A percentile compares a stretch with the other conserved stretches of the same genome.
phyloP scores from a whole-genome alignment of 2,113 vertebrate genomes.

The Brachionichthys hirsutus region DNA sequence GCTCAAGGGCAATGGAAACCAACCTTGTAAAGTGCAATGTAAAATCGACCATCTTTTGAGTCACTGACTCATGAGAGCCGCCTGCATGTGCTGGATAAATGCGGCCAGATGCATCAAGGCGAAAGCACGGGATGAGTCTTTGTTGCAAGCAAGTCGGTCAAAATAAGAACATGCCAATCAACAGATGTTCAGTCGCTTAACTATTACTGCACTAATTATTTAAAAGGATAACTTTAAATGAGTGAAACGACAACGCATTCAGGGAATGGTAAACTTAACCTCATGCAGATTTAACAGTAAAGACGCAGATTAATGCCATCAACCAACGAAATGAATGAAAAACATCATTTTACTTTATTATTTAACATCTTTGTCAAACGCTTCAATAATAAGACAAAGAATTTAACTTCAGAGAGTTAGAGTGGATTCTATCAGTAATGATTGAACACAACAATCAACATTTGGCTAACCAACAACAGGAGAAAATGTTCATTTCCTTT shows the following conservation, averaged over 20 bases:
- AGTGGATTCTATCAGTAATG: no score
- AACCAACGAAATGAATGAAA: no score
- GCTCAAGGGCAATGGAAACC: constrained; percentile 77
- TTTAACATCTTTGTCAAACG: no score
- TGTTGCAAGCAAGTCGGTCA: background rate
- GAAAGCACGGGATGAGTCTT: background rate
- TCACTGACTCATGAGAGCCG: background rate
- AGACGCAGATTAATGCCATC: no score
- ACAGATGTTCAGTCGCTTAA: background rate
- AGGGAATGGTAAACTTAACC: no score
- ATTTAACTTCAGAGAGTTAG: no score
- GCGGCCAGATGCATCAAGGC: background rate
- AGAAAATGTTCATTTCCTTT: background rate
- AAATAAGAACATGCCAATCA: background rate
- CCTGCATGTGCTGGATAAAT: background rate
- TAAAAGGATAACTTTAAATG: background rate
- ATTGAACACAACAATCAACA: constrained; percentile 39
- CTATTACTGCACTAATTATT: background rate
- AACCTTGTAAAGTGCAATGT: constrained; percentile 42
- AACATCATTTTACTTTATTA: no score
- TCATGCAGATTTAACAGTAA: no score
- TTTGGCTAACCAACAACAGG: constrained; percentile 6
- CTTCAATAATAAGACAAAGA: no score
- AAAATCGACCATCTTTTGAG: constrained; percentile 18
- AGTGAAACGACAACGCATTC: no score